Base-by-base conservation (phyloP, 1,140 invertebrate species). In the Ganaspis sp. region DNA sequence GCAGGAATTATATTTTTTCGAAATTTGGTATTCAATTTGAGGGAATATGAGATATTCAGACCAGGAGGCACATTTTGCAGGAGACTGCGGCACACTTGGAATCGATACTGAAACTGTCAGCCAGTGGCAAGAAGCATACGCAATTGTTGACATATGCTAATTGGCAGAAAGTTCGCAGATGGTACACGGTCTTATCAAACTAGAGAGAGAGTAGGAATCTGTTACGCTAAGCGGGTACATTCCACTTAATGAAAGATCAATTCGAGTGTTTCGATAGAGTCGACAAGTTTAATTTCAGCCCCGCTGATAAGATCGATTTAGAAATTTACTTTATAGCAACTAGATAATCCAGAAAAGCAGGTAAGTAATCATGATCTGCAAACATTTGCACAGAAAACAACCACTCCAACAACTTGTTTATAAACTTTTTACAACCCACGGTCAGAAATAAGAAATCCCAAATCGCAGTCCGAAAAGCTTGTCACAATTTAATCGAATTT, bases 231-330 rank as follows among this genome's bases (percentile, higher is more conserved):
- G 21, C 12, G 23, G 23, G 26, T 64, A 64, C 58, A 64, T 64
- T 64, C 9, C 15, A 64, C 58, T 34, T 64, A 64, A 64, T 64
- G 58, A 64, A 64, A 64, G 58, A 64, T 64, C 58, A 64, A 64
- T 64, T 64, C 23, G 6, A 64, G 58, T n/a, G 15, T 64, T 64
- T 64, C 58, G 58, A 64, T 64, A 64, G 58, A 34, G 2, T 64
- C 58, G 23, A 64, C 58, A 29, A 64, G 58, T 64, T 64, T 29
- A 64, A 64, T 64, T 64, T 64, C 58, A 64, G 23, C 23, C 23
- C 1, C 6, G 15, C 23, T 15, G 58, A 64, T 64, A 29, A 64
- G 58, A n/a, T 64, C 58, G 23, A 64, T 64, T 64, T 9, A 15
- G 23, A 34, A 64, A 29, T n/a, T 29, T 21, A 64, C 23, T 64